phyloP scores from a whole-genome alignment of 2,797 vertebrate genomes.

The Macroramphosus scolopax region DNA sequence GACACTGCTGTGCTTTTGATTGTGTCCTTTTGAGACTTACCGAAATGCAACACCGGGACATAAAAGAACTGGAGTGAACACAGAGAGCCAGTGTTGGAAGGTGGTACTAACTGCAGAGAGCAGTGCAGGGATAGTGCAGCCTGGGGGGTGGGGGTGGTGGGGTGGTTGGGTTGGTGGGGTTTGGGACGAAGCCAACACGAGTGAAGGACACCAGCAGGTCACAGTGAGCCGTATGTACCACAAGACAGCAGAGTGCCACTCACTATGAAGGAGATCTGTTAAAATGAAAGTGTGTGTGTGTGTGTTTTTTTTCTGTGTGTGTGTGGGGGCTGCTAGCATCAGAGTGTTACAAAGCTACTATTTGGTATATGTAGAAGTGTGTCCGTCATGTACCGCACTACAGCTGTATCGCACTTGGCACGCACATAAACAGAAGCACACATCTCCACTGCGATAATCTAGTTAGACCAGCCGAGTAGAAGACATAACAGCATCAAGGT shows the following conservation, averaged over 20 bases:
- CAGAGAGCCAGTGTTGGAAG: conserved; percentile 42
- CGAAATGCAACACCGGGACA: conserved; percentile 27
- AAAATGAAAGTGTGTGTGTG: conserved; percentile 20
- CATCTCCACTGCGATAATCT: conserved; percentile 14
- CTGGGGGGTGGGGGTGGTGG: too few species aligned
- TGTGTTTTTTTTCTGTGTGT: too few species aligned
- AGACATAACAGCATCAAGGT: conserved; percentile 19
- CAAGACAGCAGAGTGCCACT: conserved; percentile 37
- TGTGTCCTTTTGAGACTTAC: conserved; percentile 20
- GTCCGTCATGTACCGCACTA: conserved; percentile 28
- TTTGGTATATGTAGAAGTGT: conserved; percentile 18
- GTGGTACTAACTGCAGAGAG: conserved; percentile 39
- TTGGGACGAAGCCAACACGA: conserved; percentile 50
- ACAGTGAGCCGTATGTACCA: conserved; percentile 53
- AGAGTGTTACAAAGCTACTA: too few species aligned
- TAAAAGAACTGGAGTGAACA: conserved; percentile 42
- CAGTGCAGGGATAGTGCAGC: conserved; percentile 32
- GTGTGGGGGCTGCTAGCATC: too few species aligned
- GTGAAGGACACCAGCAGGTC: conserved; percentile 62
- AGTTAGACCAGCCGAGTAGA: conserved; percentile 22
- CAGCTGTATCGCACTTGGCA: conserved; percentile 10
- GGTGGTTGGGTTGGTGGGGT: too few species aligned
- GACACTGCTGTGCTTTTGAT: conserved; percentile 16
- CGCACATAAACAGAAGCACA: conserved; percentile 4
- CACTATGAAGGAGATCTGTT: conserved; percentile 30